phyloP scores from a whole-genome alignment of 2,113 vertebrate species.

The Pelusios castaneus region DNA sequence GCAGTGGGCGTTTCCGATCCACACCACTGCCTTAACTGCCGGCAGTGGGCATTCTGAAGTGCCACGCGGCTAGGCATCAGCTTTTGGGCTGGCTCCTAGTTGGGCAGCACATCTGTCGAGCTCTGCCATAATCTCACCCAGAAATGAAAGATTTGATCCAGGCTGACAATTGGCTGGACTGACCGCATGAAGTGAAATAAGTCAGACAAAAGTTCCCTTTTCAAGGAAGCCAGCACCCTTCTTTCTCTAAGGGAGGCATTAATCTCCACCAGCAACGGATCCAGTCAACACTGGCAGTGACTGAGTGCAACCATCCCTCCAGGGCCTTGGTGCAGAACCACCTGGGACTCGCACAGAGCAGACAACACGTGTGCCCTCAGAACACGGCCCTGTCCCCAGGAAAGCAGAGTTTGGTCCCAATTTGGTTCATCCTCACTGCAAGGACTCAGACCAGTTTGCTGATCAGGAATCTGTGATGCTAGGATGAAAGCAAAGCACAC shows the following conservation, averaged over 20 bases:
- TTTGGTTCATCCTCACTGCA: not conserved
- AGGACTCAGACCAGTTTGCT: not conserved
- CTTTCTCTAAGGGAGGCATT: not conserved
- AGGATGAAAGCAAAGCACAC: not conserved
- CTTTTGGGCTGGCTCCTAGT: too few relatives aligned
- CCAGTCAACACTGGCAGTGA: not conserved
- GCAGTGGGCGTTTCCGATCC: too few relatives aligned
- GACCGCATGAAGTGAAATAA: not conserved
- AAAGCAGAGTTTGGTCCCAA: not conserved
- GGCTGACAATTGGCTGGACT: fast-evolving
- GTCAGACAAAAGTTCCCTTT: not conserved
- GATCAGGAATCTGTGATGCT: not conserved
- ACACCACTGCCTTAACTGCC: too few relatives aligned
- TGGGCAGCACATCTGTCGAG: too few relatives aligned
- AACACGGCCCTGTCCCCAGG: not conserved
- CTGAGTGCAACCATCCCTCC: not conserved
- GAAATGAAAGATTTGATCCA: not conserved
- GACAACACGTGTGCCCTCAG: not conserved
- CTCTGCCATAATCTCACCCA: not conserved
- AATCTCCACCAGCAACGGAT: not conserved
- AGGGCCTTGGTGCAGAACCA: not conserved
- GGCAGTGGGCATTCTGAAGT: too few relatives aligned
- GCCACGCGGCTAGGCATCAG: too few relatives aligned
- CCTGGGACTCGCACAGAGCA: not conserved
- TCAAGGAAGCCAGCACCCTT: not conserved